phyloP scores from a whole-genome alignment of 2,888 invertebrate genomes.

The Yponomeuta sedellus region DNA sequence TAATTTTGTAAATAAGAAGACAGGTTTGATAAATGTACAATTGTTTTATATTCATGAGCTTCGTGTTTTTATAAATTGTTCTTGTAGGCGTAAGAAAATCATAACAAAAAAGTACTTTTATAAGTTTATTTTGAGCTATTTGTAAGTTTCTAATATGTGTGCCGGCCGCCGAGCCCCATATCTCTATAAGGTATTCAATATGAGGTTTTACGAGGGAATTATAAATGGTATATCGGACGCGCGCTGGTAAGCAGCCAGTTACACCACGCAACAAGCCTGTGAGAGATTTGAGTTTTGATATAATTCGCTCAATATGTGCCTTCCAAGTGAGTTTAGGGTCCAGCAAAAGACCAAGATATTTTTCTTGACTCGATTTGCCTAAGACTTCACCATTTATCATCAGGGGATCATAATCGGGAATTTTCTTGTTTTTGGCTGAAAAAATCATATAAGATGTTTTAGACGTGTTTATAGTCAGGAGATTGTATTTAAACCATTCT shows the following conservation, averaged over 20 bases:
- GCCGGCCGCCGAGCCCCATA: neutral
- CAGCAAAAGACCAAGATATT: neutral
- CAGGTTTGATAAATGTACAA: no score
- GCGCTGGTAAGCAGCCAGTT: neutral
- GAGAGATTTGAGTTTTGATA: neutral
- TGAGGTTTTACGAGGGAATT: neutral
- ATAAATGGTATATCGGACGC: neutral
- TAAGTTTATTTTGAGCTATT: constrained; percentile 5
- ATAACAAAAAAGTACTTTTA: neutral
- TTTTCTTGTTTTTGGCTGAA: no score
- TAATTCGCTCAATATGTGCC: neutral
- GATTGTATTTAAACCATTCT: no score
- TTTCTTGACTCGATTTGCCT: no score
- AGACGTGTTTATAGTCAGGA: no score
- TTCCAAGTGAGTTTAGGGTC: neutral
- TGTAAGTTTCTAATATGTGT: neutral
- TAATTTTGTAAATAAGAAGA: no score
- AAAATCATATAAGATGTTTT: no score
- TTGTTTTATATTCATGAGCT: neutral
- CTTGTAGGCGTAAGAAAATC: neutral
- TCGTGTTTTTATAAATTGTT: neutral
- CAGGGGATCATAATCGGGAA: no score
- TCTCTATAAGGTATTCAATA: neutral
- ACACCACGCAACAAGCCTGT: neutral
- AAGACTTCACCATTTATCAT: no score